Evolutionary conservation across 2,888 invertebrate species (phyloP), one percentile per base, ranked within the genome.

Genomic region (Heteromurus nitidus): DNA sequence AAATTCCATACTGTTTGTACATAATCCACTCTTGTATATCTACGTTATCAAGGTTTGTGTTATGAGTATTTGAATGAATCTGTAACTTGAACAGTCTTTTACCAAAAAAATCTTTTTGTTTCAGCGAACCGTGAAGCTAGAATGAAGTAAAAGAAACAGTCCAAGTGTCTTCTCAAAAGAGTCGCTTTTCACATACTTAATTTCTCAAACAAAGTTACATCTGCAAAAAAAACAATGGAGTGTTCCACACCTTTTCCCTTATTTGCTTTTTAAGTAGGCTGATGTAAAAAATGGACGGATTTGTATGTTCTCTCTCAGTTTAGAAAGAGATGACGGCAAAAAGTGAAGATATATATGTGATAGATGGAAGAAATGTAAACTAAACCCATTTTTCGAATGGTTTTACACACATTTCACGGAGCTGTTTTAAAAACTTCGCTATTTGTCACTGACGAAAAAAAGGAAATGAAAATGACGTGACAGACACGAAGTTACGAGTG

Each of bases 351-450:
- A n/a, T n/a, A n/a, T n/a, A n/a, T n/a, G n/a, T n/a, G n/a, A n/a
- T n/a, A n/a, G n/a, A n/a, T n/a, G n/a, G n/a, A n/a, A n/a, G n/a
- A n/a, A n/a, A n/a, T n/a, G n/a, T n/a, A n/a, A n/a, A n/a, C n/a
- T n/a, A n/a, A n/a, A n/a, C n/a, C n/a, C n/a, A n/a, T n/a, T n/a
- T n/a, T n/a, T n/a, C n/a, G n/a, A n/a, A n/a, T n/a, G n/a, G n/a
- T n/a, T n/a, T n/a, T n/a, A n/a, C 31, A 22, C 18, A 28, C 72
- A 72, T 72, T 72, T 72, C 62, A 72, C 72, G 72, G 72, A 42
- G 70, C 47, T 42, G 60, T 28, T 60, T 60, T 58, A 9, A 31
- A 28, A 24, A 62, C 18, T 20, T n/a, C 47, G 62, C 28, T 53
- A 62, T 47, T 53, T 58, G 58, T 58, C 55, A 58, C 20, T 36